A percentile compares a stretch with the other conserved stretches of the same genome.
phyloP scores from a whole-genome alignment of 2,797 vertebrate species.

The Alauda arvensis region DNA sequence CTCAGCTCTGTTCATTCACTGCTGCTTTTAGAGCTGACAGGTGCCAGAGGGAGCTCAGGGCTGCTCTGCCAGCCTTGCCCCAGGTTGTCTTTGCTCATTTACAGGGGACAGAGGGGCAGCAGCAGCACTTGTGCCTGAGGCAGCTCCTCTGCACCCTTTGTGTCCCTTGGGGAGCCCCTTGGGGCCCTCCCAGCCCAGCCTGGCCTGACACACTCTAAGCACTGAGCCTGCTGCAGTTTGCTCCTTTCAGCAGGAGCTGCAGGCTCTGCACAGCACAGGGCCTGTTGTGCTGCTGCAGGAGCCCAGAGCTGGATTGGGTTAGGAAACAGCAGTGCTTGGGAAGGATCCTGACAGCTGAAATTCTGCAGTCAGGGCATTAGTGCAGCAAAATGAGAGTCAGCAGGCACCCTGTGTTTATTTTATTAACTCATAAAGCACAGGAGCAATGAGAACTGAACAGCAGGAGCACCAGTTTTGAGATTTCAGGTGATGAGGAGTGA shows the following conservation, averaged over 20 bases:
- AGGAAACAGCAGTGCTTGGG: not conserved
- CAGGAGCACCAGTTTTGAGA: not conserved
- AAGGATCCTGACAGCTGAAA: not conserved
- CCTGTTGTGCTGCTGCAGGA: not conserved
- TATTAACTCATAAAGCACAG: not conserved
- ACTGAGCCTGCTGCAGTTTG: not conserved
- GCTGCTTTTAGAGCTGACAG: slow-evolving; percentile 45
- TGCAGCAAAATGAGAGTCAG: not conserved
- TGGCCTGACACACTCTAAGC: not conserved
- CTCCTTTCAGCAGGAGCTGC: not conserved
- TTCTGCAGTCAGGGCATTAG: not conserved
- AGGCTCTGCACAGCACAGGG: not conserved
- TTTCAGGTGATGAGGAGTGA: not conserved
- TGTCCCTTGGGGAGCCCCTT: not conserved
- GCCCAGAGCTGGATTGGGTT: not conserved
- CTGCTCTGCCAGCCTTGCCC: not conserved
- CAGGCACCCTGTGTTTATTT: not conserved
- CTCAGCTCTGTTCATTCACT: slow-evolving; percentile 9
- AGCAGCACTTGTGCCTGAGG: not conserved
- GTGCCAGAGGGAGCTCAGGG: not conserved
- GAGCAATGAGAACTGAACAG: not conserved
- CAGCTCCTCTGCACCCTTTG: not conserved
- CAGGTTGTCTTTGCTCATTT: not conserved
- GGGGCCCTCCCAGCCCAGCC: not conserved
- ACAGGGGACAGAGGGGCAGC: not conserved